phyloP scores from a whole-genome alignment of 2,113 vertebrate species.

The Nesogale talazaci region DNA sequence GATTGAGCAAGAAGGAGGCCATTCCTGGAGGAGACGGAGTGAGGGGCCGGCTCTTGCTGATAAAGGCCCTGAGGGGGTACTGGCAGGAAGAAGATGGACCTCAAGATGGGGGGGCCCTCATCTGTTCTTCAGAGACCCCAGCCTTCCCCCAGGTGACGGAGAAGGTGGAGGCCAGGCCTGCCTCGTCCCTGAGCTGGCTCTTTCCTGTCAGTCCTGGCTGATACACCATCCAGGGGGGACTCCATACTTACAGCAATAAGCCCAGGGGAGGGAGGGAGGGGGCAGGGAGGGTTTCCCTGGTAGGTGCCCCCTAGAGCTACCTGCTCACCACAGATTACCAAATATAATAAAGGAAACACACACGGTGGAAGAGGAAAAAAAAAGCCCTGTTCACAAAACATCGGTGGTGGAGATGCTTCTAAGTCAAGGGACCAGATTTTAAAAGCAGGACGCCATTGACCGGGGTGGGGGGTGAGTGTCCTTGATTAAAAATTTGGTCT shows the following conservation, averaged over 20 bases:
- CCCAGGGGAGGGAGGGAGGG: not conserved
- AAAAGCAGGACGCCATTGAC: too few species aligned
- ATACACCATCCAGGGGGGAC: not conserved
- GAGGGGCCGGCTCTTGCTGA: not conserved
- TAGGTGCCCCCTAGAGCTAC: not conserved
- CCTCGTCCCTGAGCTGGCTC: not conserved
- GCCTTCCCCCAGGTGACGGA: not conserved
- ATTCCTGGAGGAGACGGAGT: not conserved
- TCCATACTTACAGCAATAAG: not conserved
- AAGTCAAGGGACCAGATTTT: too few species aligned
- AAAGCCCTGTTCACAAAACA: too few species aligned
- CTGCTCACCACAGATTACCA: not conserved
- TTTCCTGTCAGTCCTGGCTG: not conserved
- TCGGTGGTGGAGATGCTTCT: not conserved
- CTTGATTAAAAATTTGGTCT: too few species aligned
- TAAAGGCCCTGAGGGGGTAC: not conserved
- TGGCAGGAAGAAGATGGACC: not conserved
- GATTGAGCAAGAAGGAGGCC: not conserved
- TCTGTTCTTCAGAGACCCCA: not conserved
- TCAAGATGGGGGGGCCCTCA: not conserved
- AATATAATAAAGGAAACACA: too few species aligned
- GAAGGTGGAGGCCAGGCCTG: not conserved
- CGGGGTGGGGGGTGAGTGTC: too few species aligned
- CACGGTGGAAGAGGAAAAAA: too few species aligned
- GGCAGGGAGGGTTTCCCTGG: not conserved